Base-by-base conservation (phyloP, 2,888 invertebrate genomes). In the Drosophila meridionalis region DNA sequence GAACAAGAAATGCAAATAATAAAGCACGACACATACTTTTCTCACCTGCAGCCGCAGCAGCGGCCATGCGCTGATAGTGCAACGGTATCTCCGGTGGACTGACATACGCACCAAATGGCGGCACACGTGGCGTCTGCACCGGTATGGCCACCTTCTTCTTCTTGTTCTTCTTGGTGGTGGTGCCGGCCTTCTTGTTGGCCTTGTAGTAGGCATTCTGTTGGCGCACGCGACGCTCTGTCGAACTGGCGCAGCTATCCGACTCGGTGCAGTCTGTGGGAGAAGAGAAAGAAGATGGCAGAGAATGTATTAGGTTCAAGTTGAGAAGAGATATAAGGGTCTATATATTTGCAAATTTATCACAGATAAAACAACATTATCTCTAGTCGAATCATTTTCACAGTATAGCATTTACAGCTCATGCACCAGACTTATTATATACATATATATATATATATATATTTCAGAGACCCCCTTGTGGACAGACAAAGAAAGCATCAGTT, bases 61-160 rank as follows among this genome's bases (percentile, higher is more conserved):
- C 81, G 42, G 82, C 90, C 90, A 93, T 90, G 67, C 93, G 92
- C 69, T 95, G 95, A 73, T 94, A 94, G 77, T 93, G 92, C 45
- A 92, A 78, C 66, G 96, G 96, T 78, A 95, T 93, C 88, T 96
- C 95, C 0, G 95, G 95, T 7, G 95, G 95, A 57, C 95, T 95
- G 32, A 95, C 95, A 69, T 95, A 95, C 91, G 95, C 95, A 53
- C 95, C 95, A 80, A 96, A 94, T 65, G 96, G 95, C 68, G 96
- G 95, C 63, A 97, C 97, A 74, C 97, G 94, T 0, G 98, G 97
- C 61, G 97, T 97, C 82, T 97, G 97, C 36, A 97, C 97, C 2
- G 97, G 97, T 89, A 98, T 96, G 20, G 96, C 95, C n/a, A 95
- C 95, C 76, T 96, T 95, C 94, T 96, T 96, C 93, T 95, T 96